phyloP scores from a whole-genome alignment of 2,113 vertebrate species.

The Pyrgilauda ruficollis region DNA sequence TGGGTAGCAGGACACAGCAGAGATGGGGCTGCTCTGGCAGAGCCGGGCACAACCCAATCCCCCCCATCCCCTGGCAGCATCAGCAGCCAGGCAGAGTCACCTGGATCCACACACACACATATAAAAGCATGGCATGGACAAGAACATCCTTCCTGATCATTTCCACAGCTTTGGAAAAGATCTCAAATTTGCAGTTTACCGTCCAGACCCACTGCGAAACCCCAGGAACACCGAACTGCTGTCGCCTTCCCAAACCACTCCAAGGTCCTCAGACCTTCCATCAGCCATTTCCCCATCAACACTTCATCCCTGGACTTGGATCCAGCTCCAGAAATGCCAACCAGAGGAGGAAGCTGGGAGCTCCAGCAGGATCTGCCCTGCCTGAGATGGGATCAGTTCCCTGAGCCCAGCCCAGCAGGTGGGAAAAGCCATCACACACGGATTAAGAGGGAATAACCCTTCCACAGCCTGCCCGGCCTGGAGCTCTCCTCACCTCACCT shows the following conservation, averaged over 20 bases:
- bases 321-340: not conserved
- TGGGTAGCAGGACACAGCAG: not conserved
- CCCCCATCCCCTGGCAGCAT: accelerated
- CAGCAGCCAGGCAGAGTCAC: not conserved
- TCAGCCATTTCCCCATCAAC: accelerated
- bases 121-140: accelerated
- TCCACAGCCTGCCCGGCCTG: accelerated
- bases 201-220: accelerated
- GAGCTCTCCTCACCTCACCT: not conserved
- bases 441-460: not conserved
- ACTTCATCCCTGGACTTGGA: accelerated
- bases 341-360: not conserved
- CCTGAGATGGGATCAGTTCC: not conserved
- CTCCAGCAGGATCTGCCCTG: not conserved
- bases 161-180: not conserved
- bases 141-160: not conserved
- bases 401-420: not conserved
- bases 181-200: accelerated
- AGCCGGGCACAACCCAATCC: accelerated
- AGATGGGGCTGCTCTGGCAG: not conserved
- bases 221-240: accelerated
- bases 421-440: accelerated
- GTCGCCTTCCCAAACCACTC: accelerated
- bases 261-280: not conserved
- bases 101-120: not conserved